Evolutionary conservation across 1,140 invertebrate genomes (phyloP), one percentile per base, ranked within the genome.

Genomic region (Pseudomyrmex sp.): DNA sequence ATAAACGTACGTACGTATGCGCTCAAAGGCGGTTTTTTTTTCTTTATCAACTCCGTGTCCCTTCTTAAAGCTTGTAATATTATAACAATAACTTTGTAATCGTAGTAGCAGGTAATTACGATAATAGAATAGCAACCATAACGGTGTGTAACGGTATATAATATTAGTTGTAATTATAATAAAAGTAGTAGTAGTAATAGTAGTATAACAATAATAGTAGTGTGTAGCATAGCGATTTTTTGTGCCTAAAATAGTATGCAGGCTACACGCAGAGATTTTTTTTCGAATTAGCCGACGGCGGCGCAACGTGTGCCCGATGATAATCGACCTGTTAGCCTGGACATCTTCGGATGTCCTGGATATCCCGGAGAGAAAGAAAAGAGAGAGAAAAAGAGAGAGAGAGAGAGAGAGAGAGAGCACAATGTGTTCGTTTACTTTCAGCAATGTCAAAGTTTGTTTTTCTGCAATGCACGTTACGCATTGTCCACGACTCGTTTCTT

Each of bases 221-320:
- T 77, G 1, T 77, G 15, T 68, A 82, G 50, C 35, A 23, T 46
- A 62, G 50, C 52, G 52, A 85, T 66, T 18, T 35, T 35, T 54
- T 68, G 82, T 35, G 20, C 48, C 59, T 86, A 83, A 86, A 86
- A 76, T 66, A 68, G 66, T 83, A 82, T 65, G 48, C 63, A 58
- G 59, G 35, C 56, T 75, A 72, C 56, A 69, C 35, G 63, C 62
- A 74, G 48, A 85, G 58, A 85, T 72, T 65, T 35, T 35, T 35
- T 35, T 35, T 63, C 12, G 69, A 82, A 82, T 48, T 13, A 54
- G 12, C 68, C 15, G 54, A 65, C n/a, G 46, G 15, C 26, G 23
- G 5, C 10, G 26, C 35, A 18, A 73, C 46, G 23, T 46, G 35
- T 35, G 35, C 35, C 5, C 35, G 35, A 35, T 35, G 5, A 35